Evolutionary conservation across 1,140 invertebrate species (phyloP), one percentile per base, ranked within the genome.

Genomic region (Drosophila aff.): DNA sequence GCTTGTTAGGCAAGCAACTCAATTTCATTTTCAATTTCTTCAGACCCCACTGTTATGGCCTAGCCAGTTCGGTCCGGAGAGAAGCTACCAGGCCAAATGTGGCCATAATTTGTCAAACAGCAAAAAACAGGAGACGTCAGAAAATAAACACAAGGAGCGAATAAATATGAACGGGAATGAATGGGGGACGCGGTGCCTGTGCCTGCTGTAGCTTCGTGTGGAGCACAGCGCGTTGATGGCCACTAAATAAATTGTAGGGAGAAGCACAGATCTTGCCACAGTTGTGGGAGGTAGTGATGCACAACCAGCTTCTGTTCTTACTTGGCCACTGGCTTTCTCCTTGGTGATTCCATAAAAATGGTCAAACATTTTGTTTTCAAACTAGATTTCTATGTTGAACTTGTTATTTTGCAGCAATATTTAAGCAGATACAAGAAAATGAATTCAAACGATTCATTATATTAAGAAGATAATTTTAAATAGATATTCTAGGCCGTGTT

Each of bases 1-100:
- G 79, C 82, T 86, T 86, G 82, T 85, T 82, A 81, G 50, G 58
- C 82, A 79, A 79, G 78, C 79, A 85, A 82, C 83, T 85, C 83
- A 86, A 85, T 85, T 85, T 86, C 69, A 72, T 85, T 86, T 86
- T 85, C 82, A 85, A 85, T 85, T 86, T 82, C 79, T 67, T 79
- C 69, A 79, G 69, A 79, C 62, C 50, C 57, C 60, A 61, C 49
- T 65, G 49, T 50, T 50, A 28, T 60, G 53, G 61, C 40, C 41
- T 40, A 40, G 49, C 47, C 40, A 46, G 64, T 43, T 36, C 36
- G 2, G 40, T 10, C 26, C 36, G 49, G 47, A 75, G 41, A 75
- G 46, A 75, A 75, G 72, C 36, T 74, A 74, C 57, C 72, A 77
- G 55, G 75, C 62, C 74, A 79, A 82, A 86, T 69, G 80, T 69